A percentile compares a stretch with the other conserved stretches of the same genome.
Evolutionary conservation across 2,797 vertebrate genomes (phyloP).

Genomic region (Tragopan temminckii): DNA sequence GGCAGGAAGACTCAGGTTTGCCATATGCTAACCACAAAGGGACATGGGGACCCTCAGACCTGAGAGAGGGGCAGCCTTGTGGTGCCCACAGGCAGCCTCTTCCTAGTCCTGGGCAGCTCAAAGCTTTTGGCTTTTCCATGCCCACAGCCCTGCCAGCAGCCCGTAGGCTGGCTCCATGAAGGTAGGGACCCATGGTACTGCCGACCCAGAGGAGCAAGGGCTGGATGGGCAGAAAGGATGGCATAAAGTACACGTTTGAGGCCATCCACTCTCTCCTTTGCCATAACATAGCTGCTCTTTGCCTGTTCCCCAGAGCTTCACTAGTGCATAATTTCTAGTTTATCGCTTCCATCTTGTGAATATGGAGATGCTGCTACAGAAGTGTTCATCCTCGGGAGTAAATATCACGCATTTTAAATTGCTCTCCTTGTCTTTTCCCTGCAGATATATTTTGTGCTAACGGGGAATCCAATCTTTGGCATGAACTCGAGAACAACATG

Average conservation of each 20-base stretch:
- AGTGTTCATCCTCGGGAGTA: slow-evolving; percentile 67
- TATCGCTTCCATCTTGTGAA: slow-evolving; percentile 60
- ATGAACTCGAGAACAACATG: slow-evolving; percentile 71
- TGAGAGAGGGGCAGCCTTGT: neutral
- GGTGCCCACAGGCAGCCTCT: accelerated
- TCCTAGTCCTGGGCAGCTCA: neutral
- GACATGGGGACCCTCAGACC: accelerated
- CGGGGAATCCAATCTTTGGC: slow-evolving; percentile 75
- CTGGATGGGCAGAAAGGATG: neutral
- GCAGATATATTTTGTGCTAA: slow-evolving; percentile 65
- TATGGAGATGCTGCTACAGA: slow-evolving; percentile 52
- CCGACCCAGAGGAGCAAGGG: neutral
- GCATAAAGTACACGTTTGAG: neutral
- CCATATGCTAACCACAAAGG: accelerated
- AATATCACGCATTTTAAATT: slow-evolving; percentile 66
- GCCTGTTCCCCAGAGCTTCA: slow-evolving; percentile 10
- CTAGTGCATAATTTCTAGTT: slow-evolving; percentile 38
- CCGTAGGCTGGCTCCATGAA: neutral
- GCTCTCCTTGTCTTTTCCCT: slow-evolving; percentile 68
- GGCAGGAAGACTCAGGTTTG: neutral
- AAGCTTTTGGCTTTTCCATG: neutral
- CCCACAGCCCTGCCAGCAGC: neutral
- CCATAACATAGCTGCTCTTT: neutral
- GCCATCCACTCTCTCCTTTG: neutral
- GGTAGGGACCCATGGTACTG: accelerated